phyloP scores from a whole-genome alignment of 1,140 invertebrate species.

The Anastatus disparis region DNA sequence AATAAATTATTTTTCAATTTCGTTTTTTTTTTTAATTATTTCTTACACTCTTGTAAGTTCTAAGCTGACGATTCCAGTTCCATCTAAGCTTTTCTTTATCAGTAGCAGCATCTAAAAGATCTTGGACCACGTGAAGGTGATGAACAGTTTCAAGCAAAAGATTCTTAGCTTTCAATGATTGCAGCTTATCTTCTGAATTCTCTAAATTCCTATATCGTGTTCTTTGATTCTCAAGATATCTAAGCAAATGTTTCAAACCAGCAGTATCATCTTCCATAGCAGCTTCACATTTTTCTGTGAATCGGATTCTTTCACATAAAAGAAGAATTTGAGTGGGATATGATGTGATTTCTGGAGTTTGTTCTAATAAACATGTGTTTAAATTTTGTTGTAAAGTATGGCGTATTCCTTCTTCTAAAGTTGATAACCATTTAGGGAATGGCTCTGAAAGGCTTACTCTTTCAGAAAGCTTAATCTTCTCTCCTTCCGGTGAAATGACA shows the following conservation, averaged over 20 bases:
- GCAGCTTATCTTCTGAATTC: slow-evolving; percentile 65
- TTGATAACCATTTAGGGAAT: slow-evolving; percentile 57
- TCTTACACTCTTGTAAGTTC: slow-evolving; percentile 64
- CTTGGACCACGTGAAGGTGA: slow-evolving; percentile 84
- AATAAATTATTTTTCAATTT: too few species aligned
- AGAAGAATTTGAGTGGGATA: slow-evolving; percentile 63
- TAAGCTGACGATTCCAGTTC: slow-evolving; percentile 96
- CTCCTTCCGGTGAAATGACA: slow-evolving; percentile 82
- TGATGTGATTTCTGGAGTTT: slow-evolving; percentile 52
- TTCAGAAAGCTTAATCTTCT: slow-evolving; percentile 81
- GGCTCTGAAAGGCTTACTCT: slow-evolving; percentile 71
- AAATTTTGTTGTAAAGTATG: slow-evolving; percentile 53
- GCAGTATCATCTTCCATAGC: slow-evolving; percentile 54
- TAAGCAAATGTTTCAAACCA: slow-evolving; percentile 56
- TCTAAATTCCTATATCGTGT: slow-evolving; percentile 58
- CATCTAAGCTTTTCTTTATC: slow-evolving; percentile 69
- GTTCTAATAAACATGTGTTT: slow-evolving; percentile 57
- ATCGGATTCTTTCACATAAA: slow-evolving; percentile 58
- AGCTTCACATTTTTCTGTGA: slow-evolving; percentile 60
- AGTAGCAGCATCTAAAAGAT: slow-evolving; percentile 71
- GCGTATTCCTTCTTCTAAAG: slow-evolving; percentile 58
- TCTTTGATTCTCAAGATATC: slow-evolving; percentile 59
- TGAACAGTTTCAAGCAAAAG: slow-evolving; percentile 95
- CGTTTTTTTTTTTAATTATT: too few species aligned
- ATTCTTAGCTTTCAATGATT: slow-evolving; percentile 66